A percentile compares a stretch with the other conserved stretches of the same genome.
phyloP scores from a whole-genome alignment of 2,797 vertebrate species.

The Xerus rutilus region DNA sequence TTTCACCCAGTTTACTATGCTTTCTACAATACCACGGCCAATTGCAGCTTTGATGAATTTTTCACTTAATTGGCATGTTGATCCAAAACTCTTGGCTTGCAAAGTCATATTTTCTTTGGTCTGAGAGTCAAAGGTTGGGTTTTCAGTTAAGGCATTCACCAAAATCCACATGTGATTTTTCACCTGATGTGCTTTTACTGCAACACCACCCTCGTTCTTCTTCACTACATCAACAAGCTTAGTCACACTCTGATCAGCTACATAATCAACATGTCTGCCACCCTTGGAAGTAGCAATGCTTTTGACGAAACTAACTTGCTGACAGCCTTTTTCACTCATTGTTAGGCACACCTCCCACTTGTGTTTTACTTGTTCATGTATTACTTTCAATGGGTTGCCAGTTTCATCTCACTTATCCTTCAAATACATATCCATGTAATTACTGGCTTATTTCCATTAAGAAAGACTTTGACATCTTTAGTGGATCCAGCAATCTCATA shows the following conservation, averaged over 20 bases:
- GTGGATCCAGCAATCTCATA: constrained; percentile 97
- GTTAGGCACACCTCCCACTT: constrained; percentile 99
- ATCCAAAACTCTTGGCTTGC: constrained; percentile 97
- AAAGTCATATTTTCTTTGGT: constrained; percentile 99
- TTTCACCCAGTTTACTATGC: constrained; percentile 98
- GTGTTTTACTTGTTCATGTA: constrained; percentile 93
- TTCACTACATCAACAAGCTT: constrained; percentile 97
- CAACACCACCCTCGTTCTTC: constrained; percentile 97
- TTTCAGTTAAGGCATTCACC: constrained; percentile 97
- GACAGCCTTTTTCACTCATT: constrained; percentile 98
- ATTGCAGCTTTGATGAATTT: constrained; percentile 96
- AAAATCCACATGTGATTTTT: constrained; percentile 99
- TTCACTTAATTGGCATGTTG: constrained; percentile 93
- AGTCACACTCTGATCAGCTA: constrained; percentile 94
- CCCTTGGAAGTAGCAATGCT: constrained; percentile 99
- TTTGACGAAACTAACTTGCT: constrained; percentile 99
- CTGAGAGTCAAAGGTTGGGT: constrained; percentile 99
- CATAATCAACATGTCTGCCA: constrained; percentile 95
- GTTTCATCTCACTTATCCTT: constrained; percentile 96
- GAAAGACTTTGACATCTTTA: constrained; percentile 95
- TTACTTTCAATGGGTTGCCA: constrained; percentile 91
- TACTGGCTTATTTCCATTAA: constrained; percentile 95
- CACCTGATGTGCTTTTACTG: constrained; percentile 98
- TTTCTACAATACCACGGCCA: constrained; percentile 96
- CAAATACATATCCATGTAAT: constrained; percentile 96